Percentiles rank a stretch among this genome's conserved stretches.
These are phyloP conservation scores for Percina caprodes DNA, from an alignment of 2,113 vertebrate genomes.

Conservation along the genomic window DNA sequence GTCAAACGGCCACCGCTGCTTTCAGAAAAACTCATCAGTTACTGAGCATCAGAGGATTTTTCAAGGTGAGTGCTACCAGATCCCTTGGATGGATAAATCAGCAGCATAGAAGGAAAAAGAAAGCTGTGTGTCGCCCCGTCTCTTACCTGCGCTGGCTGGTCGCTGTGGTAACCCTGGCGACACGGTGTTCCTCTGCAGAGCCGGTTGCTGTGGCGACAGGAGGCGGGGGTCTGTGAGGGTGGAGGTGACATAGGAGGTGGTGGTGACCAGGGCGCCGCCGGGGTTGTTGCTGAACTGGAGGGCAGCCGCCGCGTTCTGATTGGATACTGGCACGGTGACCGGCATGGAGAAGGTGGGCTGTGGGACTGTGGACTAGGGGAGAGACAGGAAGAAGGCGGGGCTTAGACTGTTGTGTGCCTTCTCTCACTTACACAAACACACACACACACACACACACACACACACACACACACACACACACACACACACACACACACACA, in stretches of 20 bases:
- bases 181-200: constrained; percentile 92
- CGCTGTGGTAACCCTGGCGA: constrained; percentile 95
- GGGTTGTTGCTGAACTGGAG: constrained; percentile 95
- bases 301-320: constrained; percentile 85
- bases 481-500: not conserved
- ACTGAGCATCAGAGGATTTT: not conserved
- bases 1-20: constrained; percentile 3
- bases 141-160: constrained; percentile 94
- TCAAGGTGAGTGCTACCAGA: not conserved
- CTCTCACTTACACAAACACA: not conserved
- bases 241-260: constrained; percentile 92
- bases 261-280: constrained; percentile 89
- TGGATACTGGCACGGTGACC: constrained; percentile 95
- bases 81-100: not conserved
- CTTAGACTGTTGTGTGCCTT: constrained; percentile 39
- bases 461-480: not conserved
- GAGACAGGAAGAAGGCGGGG: constrained; percentile 64
- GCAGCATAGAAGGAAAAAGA: not conserved
- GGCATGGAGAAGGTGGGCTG: constrained; percentile 97
- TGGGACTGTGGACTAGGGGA: constrained; percentile 90
- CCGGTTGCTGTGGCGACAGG: constrained; percentile 92
- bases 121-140: not conserved
- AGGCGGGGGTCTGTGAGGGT: constrained; percentile 94
- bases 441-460: not conserved
- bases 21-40: constrained; percentile 14